Base-by-base conservation (phyloP, 2,113 vertebrate species). In the Istiophorus platypterus region DNA sequence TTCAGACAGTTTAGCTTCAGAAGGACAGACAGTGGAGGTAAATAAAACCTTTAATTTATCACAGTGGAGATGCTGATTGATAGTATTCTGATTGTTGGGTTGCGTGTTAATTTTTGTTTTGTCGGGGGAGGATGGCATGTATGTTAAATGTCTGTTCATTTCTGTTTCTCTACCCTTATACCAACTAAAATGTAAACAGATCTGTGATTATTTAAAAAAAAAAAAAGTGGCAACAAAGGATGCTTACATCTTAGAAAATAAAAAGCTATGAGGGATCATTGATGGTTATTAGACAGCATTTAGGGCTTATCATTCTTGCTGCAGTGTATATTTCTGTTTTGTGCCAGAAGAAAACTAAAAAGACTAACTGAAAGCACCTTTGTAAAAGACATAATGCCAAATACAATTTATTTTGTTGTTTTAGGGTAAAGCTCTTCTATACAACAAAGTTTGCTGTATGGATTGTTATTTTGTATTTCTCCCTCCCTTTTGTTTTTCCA, bases 381-480 rank as follows among this genome's bases (percentile, higher is more conserved):
- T 82, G 37, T 85, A n/a, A 26, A 62, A 42, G 34, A 83, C 64
- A 71, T 70, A 81, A 90, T 86, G 91, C 92, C 92, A 92, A 93
- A 93, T 92, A 54, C 67, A 65, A 47, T 31, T 51, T 7, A 29
- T 79, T 82, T 76, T 69, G 18, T 17, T 68, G 10, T 76, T 79
- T 82, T 82, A 52, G 56, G 29, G 41, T 74, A 42, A 73, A 71
- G 18, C 45, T 72, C 66, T 22, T 66, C 77, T 62, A 79, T 26
- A 52, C 22, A 39, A 22, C 41, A 18, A 14, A 66, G 26, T 90
- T 69, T 67, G 29, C 27, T 85, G 27, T 81, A 81, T 84, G 61
- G 34, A 76, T 77, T 84, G 31, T 65, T 68, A 34, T 75, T 69
- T 18, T 24, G 22, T 54, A 54, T 54, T 49, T 49, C 41, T 68